Evolutionary conservation across 2,888 invertebrate species (phyloP).

Genomic region (Mesopsocus fuscifrons): DNA sequence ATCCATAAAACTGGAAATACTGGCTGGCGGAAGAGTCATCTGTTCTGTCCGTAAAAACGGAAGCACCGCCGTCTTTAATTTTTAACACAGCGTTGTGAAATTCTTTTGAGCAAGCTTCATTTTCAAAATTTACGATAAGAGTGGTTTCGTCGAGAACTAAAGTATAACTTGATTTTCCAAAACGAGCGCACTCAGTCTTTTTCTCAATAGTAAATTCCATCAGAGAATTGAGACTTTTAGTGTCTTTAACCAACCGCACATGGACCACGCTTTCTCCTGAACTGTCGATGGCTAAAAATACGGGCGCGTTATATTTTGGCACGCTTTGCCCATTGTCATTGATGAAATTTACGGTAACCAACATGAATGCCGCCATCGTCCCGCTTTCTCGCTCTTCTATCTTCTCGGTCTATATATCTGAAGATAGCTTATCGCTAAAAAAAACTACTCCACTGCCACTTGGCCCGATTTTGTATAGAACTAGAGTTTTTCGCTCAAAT

Average conservation of each 20-base stretch:
- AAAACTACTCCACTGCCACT: too few relatives aligned
- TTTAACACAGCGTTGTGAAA: slow-evolving; percentile 57
- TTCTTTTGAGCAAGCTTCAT: slow-evolving; percentile 48
- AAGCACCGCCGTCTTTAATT: slow-evolving; percentile 53
- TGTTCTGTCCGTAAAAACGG: slow-evolving; percentile 86
- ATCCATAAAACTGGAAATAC: slow-evolving; percentile 91
- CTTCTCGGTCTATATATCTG: too few relatives aligned
- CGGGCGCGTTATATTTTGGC: slow-evolving; percentile 5
- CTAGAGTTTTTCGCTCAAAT: too few relatives aligned
- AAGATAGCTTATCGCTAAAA: too few relatives aligned
- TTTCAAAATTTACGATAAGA: slow-evolving; percentile 46
- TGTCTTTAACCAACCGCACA: slow-evolving; percentile 20
- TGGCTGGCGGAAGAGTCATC: slow-evolving; percentile 97
- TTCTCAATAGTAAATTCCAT: slow-evolving; percentile 50
- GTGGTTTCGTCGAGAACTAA: slow-evolving; percentile 55
- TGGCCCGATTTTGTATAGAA: too few relatives aligned
- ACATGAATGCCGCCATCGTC: neutral
- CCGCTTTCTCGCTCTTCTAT: too few relatives aligned
- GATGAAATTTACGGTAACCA: slow-evolving; percentile 4
- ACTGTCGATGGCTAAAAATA: neutral
- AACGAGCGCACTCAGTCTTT: slow-evolving; percentile 50
- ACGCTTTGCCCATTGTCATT: slow-evolving; percentile 6
- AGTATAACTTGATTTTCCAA: slow-evolving; percentile 38
- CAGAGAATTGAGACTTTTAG: slow-evolving; percentile 23
- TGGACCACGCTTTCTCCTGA: neutral